Percentiles rank a stretch among this genome's conserved stretches.
phyloP scores from a whole-genome alignment of 37 sponge, comb jelly and placozoan species.

The Oopsacas minuta region DNA sequence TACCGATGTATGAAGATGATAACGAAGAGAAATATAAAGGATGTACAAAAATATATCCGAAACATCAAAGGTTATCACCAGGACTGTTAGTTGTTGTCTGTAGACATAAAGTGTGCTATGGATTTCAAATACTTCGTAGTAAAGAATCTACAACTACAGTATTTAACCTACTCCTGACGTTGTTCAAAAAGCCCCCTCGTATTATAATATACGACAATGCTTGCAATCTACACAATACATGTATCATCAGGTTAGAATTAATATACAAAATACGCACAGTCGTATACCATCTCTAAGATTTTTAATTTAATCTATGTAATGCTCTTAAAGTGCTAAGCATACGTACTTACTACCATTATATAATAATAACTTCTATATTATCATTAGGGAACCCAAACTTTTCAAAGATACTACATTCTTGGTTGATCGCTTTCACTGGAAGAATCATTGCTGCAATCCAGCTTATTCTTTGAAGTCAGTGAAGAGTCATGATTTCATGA shows the following conservation, averaged over 20 bases:
- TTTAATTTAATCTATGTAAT: too few relatives aligned
- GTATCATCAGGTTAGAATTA: not conserved
- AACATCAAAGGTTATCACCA: not conserved
- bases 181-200: not conserved
- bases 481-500: not conserved
- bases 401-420: not conserved
- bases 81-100: not conserved
- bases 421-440: not conserved
- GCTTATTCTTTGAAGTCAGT: not conserved
- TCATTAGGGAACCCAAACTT: not conserved
- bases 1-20: too few relatives aligned
- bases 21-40: too few relatives aligned
- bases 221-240: not conserved
- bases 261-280: not conserved
- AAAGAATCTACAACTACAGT: not conserved
- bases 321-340: not conserved
- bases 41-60: not conserved
- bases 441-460: not conserved
- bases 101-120: not conserved
- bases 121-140: not conserved
- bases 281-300: too few relatives aligned
- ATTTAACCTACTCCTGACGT: not conserved
- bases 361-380: not conserved
- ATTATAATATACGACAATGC: constrained; percentile 6
- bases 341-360: not conserved